Evolutionary conservation across 2,888 invertebrate genomes (phyloP), one percentile per base, ranked within the genome.

Genomic region (Drosophila falleni): DNA sequence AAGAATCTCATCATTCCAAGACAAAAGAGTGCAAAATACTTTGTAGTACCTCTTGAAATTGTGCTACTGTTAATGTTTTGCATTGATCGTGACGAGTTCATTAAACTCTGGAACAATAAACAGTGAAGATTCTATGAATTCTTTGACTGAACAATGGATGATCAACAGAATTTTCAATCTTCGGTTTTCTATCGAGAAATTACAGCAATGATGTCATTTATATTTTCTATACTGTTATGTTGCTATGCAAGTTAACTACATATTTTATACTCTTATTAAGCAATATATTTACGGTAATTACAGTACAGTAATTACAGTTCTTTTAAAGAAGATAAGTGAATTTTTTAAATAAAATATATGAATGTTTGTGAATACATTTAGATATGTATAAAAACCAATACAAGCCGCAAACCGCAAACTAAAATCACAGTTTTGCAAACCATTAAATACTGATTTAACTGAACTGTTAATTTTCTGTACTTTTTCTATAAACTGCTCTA

Each of bases 11-110:
- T 13, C 35, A 35, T 19, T 37, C 8, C 26, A 29, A 58, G 19
- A 56, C 67, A 59, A 37, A 56, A 46, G 54, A 66, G 75, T 75
- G 66, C 62, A 53, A 75, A 75, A 44, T 47, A 60, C 59, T 60
- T 63, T 75, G 35, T 56, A 75, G 75, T 53, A 56, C 29, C 60
- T 33, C 59, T 75, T 71, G 15, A 42, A 60, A 29, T 49, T 59
- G 46, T 75, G 56, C 62, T 60, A 60, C 75, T 71, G 62, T 56
- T 49, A 59, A 16, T 16, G n/a, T 15, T 29, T n/a, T 50, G 58
- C 37, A 71, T 46, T 46, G 53, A 49, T 50, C 39, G 53, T 42
- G 35, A 35, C 29, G 15, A 69, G 74, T 59, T 74, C 74, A 74
- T n/a, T 16, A 49, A 74, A 70, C 70, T 59, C 46, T 31, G 29